phyloP scores from a whole-genome alignment of 2,113 vertebrate genomes.

The Anolis carolinensis region DNA sequence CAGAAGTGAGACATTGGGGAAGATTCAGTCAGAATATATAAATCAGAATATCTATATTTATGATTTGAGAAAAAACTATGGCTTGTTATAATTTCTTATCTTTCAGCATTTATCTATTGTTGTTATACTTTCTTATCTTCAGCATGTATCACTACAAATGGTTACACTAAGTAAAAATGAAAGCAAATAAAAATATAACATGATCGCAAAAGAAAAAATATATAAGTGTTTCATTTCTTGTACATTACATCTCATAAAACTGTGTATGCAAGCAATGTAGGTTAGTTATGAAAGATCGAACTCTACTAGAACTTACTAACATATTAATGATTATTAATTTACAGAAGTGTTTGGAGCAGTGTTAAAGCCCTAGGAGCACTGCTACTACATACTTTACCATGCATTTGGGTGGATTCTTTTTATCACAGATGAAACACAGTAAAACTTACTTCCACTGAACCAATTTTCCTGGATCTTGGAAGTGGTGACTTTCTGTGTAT shows the following conservation, averaged over 20 bases:
- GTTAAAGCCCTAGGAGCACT: slow-evolving; percentile 27
- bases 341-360: background rate
- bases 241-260: slow-evolving; percentile 39
- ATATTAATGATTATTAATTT: slow-evolving; percentile 36
- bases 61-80: slow-evolving; percentile 21
- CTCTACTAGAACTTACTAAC: slow-evolving; percentile 23
- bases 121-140: slow-evolving; percentile 57
- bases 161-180: slow-evolving; percentile 36
- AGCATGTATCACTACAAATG: slow-evolving; percentile 29
- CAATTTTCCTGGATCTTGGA: slow-evolving; percentile 85
- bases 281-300: slow-evolving; percentile 38
- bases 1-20: slow-evolving; percentile 48
- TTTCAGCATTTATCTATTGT: background rate
- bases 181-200: slow-evolving; percentile 31
- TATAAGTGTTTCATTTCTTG: slow-evolving; percentile 30
- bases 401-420: slow-evolving; percentile 40
- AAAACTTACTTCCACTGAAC: slow-evolving; percentile 87
- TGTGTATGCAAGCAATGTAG: slow-evolving; percentile 43
- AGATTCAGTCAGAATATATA: slow-evolving; percentile 25
- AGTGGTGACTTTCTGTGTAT: slow-evolving; percentile 90
- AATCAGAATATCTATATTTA: slow-evolving; percentile 29
- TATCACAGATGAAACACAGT: slow-evolving; percentile 23
- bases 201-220: background rate
- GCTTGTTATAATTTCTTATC: background rate
- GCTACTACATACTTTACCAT: slow-evolving; percentile 3